Evolutionary conservation across 37 sponge, comb jelly and placozoan species (phyloP).

Genomic region (Lycopodina hypogea): DNA sequence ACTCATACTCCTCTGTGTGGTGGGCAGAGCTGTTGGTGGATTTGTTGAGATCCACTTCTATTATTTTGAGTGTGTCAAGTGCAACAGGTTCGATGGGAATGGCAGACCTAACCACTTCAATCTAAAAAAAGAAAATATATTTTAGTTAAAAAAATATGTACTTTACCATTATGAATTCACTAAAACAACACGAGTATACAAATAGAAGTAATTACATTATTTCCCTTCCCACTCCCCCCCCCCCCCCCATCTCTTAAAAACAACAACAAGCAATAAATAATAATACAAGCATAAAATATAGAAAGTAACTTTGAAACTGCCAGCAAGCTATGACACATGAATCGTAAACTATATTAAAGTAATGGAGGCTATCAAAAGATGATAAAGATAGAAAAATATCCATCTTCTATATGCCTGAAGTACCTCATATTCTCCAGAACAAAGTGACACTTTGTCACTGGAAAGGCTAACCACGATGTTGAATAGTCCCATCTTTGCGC

Average conservation of each 20-base stretch:
- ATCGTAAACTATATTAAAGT: too few relatives aligned
- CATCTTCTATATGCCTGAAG: not conserved
- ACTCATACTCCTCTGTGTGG: constrained; percentile 30
- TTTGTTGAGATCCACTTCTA: constrained; percentile 4
- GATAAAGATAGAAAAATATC: too few relatives aligned
- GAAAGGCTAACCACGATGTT: constrained; percentile 27
- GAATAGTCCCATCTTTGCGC: constrained; percentile 21
- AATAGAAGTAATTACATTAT: not conserved
- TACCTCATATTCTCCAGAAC: constrained; percentile 44
- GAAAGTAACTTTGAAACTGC: not conserved
- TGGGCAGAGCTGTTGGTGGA: constrained; percentile 10
- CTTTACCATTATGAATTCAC: not conserved
- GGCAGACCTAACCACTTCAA: not conserved
- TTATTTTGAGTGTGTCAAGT: not conserved
- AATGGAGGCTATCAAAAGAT: too few relatives aligned
- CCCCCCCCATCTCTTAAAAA: not conserved
- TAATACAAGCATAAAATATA: not conserved
- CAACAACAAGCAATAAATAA: not conserved
- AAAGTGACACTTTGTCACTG: constrained; percentile 26
- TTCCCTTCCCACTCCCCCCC: not conserved
- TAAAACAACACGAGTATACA: not conserved
- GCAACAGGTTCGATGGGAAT: not conserved
- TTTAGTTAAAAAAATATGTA: not conserved
- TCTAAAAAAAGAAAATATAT: not conserved
- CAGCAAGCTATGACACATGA: not conserved